Conservation (phyloP, 2,888 invertebrate genomes). For the Diogma glabrata region DNA sequence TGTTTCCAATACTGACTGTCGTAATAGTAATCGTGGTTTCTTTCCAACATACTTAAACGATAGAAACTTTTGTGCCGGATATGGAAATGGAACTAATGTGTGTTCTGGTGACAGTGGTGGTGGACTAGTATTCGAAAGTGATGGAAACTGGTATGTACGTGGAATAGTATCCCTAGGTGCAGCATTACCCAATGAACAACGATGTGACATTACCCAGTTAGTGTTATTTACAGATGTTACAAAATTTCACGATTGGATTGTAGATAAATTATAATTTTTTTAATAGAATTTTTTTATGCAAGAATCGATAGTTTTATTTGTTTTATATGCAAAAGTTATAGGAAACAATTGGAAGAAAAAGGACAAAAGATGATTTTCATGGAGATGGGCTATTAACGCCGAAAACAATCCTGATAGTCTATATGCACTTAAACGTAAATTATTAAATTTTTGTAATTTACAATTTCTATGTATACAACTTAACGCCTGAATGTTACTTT, state of each 20-base stretch:
- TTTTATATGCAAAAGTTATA: no score
- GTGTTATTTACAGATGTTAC: constrained; percentile 10
- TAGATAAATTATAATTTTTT: no score
- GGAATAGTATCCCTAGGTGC: constrained; percentile 1
- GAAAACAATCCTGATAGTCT: no score
- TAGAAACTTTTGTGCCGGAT: background rate
- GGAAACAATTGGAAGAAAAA: no score
- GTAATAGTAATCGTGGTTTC: background rate
- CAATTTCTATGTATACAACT: no score
- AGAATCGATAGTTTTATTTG: no score
- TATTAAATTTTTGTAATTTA: no score
- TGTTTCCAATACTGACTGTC: background rate
- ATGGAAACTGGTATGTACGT: constrained; percentile 7
- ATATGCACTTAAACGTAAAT: no score
- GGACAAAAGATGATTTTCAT: no score
- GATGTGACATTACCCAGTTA: constrained; percentile 1
- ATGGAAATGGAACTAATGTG: background rate
- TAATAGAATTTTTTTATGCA: no score
- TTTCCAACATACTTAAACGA: background rate
- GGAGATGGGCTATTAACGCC: no score
- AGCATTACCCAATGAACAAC: background rate
- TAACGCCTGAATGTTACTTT: no score
- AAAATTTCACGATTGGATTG: constrained; percentile 8
- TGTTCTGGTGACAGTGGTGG: constrained; percentile 8
- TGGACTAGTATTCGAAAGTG: constrained; percentile 8